Evolutionary conservation across 2,797 vertebrate genomes (phyloP), one percentile per base, ranked within the genome.

Genomic region (Typhlichthys subterraneus): DNA sequence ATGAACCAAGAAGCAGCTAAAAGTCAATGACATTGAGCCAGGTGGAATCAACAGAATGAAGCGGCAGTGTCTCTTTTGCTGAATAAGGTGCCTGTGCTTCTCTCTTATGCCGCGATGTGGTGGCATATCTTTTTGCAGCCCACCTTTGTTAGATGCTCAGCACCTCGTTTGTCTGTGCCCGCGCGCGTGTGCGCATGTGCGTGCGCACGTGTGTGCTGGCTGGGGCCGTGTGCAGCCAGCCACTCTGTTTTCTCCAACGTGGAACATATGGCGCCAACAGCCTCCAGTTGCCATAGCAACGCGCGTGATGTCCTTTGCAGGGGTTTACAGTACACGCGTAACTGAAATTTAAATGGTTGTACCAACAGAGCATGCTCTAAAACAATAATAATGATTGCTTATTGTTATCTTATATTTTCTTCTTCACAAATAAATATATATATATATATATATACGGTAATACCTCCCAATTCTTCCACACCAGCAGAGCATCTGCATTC

Each of bases 251-350:
- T 63, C 56, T 73, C 69, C 59, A 33, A 69, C 56, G 65, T 77
- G 82, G 83, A 88, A 76, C 90, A 92, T 90, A 90, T 90, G 87
- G 84, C 60, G 64, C 58, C 65, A 72, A 59, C 73, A 69, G 63
- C 56, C 75, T 75, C 61, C 54, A 52, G 85, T 91, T 82, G 61
- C 90, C 86, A 91, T 90, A 67, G 89, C 75, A 90, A 93, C 90
- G 71, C 38, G 7, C 9, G 2, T 9, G 58, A 75, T 72, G 45
- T 77, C 78, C 55, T 61, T 70, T 76, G 59, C 65, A 70, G 75
- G 55, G 63, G 61, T 19, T 49, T 51, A 52, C 70, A 57, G 0
- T 51, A 52, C 70, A 57, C 0, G 0, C 31, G 58, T 55, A 29
- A 6, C 45, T 60, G 57, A 75, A 74, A 66, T 73, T 63, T 17